Evolutionary conservation across 1,140 invertebrate genomes (phyloP), one percentile per base, ranked within the genome.

Genomic region (Penaeus indicus): DNA sequence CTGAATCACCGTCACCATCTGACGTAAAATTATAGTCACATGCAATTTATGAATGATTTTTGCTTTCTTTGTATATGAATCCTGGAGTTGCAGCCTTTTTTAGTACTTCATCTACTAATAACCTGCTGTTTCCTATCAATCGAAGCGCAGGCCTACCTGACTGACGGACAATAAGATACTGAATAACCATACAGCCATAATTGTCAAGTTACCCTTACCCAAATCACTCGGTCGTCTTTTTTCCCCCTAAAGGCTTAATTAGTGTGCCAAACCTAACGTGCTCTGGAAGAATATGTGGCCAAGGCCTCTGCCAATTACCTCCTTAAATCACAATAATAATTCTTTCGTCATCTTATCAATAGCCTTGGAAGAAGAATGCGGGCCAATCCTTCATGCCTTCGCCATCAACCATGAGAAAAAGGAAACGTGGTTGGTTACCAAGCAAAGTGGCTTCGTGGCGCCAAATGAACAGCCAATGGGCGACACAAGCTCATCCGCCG

Each of bases 281-380:
- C 72, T 79, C 60, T 62, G 69, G 60, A 78, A 54, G 87, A 88
- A 79, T 84, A 88, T 88, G 87, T 78, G 81, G 87, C 81, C 87
- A 84, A 67, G 54, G 87, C 78, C 75, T 88, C 81, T 47, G 61
- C 81, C 87, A 88, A 88, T 88, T 88, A 84, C 72, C 87, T 78
- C 77, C 87, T 88, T 88, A 88, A 88, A 88, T 84, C 87, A 88
- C 84, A 82, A 84, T 88, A 88, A 88, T 88, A 84, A 69, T 88
- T 77, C 87, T 80, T 84, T 88, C 87, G 81, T 88, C 87, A 88
- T 88, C 87, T 88, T 88, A 88, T 88, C 87, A 88, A 88, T 82
- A 84, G 79, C 87, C 87, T 79, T 84, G 87, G 82, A 88, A 88
- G 87, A 88, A 84, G 81, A 88, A 88, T 88, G 87, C 69, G 87